phyloP scores from a whole-genome alignment of 2,113 vertebrate species.

The Clarias macrocephalus region DNA sequence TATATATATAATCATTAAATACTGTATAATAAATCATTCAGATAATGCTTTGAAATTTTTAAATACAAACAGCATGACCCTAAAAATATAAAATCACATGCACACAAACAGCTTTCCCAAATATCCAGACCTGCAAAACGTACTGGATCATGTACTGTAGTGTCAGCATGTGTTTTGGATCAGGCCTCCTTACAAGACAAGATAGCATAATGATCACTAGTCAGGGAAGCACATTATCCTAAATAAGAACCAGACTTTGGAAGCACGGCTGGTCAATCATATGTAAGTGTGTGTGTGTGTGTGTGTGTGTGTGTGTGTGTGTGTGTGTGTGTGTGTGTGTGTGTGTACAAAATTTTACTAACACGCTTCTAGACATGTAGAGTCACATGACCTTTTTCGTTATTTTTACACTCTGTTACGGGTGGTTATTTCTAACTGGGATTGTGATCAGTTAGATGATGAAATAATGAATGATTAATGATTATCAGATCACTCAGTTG shows the following conservation, averaged over 20 bases:
- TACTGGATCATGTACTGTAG: neutral
- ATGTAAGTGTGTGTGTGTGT: neutral
- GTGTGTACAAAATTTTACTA: neutral
- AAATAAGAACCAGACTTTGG: neutral
- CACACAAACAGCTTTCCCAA: neutral
- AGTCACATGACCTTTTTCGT: neutral
- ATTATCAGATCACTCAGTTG: neutral
- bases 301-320: no score
- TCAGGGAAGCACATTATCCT: neutral
- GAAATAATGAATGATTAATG: neutral
- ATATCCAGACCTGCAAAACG: neutral
- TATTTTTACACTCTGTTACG: neutral
- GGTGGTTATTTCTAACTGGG: neutral
- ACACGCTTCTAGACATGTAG: neutral
- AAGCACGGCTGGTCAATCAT: neutral
- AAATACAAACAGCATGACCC: neutral
- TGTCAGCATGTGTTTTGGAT: conserved; percentile 1
- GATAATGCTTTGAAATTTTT: neutral
- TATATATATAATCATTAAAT: neutral
- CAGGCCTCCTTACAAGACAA: neutral
- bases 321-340: no score
- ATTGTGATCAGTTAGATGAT: neutral
- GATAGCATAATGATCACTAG: conserved; percentile 11
- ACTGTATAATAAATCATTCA: neutral
- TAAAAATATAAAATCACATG: neutral